Percentiles rank a stretch among this genome's conserved stretches.
Conservation (phyloP, 2,113 vertebrate genomes). For the Cisticola juncidis region DNA sequence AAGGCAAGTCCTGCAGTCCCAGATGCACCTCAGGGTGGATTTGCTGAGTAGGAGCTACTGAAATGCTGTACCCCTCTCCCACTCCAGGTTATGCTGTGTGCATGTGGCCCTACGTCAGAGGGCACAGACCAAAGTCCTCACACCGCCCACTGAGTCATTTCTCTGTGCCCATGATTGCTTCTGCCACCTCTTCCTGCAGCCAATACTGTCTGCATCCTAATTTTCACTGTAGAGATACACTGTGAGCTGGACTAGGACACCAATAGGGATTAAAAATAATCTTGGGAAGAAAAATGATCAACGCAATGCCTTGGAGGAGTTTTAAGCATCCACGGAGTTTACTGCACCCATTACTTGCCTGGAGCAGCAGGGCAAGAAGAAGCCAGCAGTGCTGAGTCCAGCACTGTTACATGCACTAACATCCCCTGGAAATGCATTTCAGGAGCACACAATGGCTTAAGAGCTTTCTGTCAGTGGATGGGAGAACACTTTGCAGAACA, state of each 20-base stretch:
- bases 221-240: background rate
- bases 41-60: background rate
- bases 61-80: background rate
- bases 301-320: background rate
- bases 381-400: background rate
- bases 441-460: accelerated
- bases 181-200: background rate
- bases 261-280: background rate
- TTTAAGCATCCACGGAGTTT: background rate
- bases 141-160: background rate
- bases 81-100: accelerated
- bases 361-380: background rate
- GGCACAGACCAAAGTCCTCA: accelerated
- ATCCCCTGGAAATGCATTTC: background rate
- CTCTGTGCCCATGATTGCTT: background rate
- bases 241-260: background rate
- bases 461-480: background rate
- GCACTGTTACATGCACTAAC: accelerated
- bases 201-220: background rate
- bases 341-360: too few relatives aligned
- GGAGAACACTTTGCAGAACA: background rate
- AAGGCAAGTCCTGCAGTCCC: background rate
- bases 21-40: background rate
- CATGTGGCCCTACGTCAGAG: accelerated
- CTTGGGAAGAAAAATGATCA: background rate